These are phyloP conservation scores for Mohoua ochrocephala DNA, from an alignment of 2,113 vertebrate genomes.

Conservation along the genomic window DNA sequence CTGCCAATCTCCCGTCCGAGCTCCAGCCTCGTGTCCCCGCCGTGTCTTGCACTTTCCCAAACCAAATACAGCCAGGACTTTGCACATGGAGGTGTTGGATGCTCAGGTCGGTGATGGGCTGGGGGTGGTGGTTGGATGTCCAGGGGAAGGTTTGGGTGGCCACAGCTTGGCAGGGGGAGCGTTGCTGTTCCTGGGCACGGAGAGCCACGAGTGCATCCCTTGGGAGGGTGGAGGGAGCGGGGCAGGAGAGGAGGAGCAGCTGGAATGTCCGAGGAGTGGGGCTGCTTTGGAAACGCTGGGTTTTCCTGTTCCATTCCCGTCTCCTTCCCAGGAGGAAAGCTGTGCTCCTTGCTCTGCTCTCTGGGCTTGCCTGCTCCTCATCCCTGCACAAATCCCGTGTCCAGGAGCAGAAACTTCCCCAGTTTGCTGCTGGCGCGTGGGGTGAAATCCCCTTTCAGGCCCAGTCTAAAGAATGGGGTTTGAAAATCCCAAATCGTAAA, in stretches of 20 bases:
- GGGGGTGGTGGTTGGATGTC: fast-evolving
- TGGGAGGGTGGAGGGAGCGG: fast-evolving
- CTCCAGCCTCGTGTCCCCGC: not conserved
- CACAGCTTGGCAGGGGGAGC: not conserved
- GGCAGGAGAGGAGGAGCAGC: not conserved
- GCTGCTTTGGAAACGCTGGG: not conserved
- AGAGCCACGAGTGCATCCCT: not conserved
- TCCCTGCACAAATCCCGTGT: not conserved
- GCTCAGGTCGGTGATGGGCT: fast-evolving
- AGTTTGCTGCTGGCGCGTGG: not conserved
- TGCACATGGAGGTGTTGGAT: not conserved
- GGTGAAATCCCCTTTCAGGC: not conserved
- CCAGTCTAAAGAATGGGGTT: fast-evolving
- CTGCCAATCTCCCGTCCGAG: fast-evolving
- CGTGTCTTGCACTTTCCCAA: not conserved
- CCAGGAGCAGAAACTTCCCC: not conserved
- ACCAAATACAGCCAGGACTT: not conserved
- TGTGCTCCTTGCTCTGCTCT: not conserved
- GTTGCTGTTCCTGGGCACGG: fast-evolving
- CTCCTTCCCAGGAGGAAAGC: not conserved
- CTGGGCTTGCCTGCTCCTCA: not conserved
- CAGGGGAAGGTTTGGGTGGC: fast-evolving
- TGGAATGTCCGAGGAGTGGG: not conserved
- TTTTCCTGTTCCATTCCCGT: not conserved
- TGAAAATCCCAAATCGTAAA: not conserved